A percentile compares a stretch with the other conserved stretches of the same genome.
Conservation (phyloP, 37 sponge, comb jelly and placozoan genomes). For the Oopsacas minuta region DNA sequence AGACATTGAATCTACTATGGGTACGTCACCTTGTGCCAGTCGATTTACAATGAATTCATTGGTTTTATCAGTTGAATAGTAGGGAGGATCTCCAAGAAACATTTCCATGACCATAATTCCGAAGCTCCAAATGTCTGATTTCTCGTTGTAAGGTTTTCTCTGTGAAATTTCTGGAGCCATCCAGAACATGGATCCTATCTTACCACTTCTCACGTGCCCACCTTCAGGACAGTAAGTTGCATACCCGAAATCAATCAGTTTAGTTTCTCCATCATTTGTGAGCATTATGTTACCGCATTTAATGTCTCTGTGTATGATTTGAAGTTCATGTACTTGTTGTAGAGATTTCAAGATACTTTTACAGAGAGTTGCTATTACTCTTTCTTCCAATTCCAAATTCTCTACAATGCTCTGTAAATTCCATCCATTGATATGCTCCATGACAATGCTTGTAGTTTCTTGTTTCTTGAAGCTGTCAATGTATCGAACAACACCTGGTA, state of each 20-base stretch:
- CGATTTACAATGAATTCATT: background rate
- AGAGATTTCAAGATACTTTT: background rate
- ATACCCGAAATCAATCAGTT: background rate
- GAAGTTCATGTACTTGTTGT: background rate
- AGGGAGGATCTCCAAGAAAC: conserved; percentile 10
- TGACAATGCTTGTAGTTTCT: background rate
- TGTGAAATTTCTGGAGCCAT: background rate
- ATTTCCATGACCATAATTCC: conserved; percentile 14
- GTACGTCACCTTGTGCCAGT: background rate
- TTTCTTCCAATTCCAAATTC: conserved; percentile 15
- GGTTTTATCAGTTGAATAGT: background rate
- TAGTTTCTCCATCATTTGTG: background rate
- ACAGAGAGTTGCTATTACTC: background rate
- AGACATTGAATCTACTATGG: background rate
- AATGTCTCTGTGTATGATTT: conserved; percentile 16
- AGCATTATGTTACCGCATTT: conserved; percentile 17
- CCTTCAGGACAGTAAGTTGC: conserved; percentile 2
- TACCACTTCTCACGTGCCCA: background rate
- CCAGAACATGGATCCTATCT: conserved; percentile 13
- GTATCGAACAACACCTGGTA: background rate
- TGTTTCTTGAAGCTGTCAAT: background rate
- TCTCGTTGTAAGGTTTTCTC: background rate
- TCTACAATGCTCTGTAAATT: background rate
- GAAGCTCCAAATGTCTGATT: conserved; percentile 13
- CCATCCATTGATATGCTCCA: conserved; percentile 17